Percentiles rank a stretch among this genome's conserved stretches.
These are phyloP conservation scores for Goniozus legneri DNA, from an alignment of 1,140 invertebrate genomes.

Conservation along the genomic window DNA sequence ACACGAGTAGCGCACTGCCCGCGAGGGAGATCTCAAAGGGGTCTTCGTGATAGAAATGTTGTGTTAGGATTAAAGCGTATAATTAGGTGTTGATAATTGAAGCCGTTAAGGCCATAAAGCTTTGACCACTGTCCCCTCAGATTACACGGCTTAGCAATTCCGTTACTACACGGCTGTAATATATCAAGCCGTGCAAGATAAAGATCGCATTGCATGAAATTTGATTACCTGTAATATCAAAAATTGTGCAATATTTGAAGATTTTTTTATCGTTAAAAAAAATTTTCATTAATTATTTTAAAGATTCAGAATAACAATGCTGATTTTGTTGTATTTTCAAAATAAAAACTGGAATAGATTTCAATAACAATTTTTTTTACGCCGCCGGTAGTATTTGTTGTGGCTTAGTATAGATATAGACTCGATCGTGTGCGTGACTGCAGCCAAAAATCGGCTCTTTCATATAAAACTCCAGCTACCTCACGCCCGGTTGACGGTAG, in stretches of 20 bases:
- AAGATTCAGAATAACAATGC: no score
- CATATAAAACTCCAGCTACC: conserved; percentile 9
- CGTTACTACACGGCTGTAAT: no score
- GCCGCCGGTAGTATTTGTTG: no score
- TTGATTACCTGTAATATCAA: background rate
- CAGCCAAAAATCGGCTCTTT: background rate
- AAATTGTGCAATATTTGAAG: no score
- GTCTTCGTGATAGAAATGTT: conserved; percentile 20
- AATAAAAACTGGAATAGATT: no score
- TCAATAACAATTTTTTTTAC: no score
- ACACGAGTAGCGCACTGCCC: conserved; percentile 9
- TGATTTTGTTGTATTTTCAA: no score
- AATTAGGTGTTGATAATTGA: conserved; percentile 52
- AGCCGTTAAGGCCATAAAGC: conserved; percentile 35
- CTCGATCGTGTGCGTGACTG: background rate
- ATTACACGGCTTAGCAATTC: conserved; percentile 11
- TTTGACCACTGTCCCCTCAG: conserved; percentile 31
- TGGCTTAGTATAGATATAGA: no score
- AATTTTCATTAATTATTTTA: no score
- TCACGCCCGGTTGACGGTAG: conserved; percentile 22
- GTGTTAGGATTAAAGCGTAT: conserved; percentile 37
- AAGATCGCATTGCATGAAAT: background rate
- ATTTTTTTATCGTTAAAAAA: no score
- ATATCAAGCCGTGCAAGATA: no score
- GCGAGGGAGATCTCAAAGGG: conserved; percentile 19